Conservation (phyloP, 2,113 vertebrate species). For the Phyllostomus discolor region DNA sequence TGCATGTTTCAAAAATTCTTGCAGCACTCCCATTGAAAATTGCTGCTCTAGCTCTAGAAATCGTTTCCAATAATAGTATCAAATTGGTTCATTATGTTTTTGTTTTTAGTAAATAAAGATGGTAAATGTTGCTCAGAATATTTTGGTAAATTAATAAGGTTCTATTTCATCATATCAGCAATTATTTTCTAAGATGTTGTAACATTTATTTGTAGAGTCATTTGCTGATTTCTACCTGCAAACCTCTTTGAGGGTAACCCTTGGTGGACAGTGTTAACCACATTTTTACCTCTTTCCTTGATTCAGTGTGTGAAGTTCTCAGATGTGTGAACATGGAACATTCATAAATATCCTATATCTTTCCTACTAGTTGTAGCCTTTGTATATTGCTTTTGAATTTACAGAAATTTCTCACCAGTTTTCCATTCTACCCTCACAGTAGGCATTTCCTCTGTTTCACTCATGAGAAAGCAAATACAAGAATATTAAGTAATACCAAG, state of each 20-base stretch:
- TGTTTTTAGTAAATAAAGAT: background rate
- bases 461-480: background rate
- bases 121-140: background rate
- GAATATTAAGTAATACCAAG: background rate
- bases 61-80: background rate
- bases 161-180: background rate
- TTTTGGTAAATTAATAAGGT: background rate
- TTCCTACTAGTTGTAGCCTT: background rate
- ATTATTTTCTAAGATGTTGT: background rate
- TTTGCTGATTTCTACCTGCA: slow-evolving; percentile 6
- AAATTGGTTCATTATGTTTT: background rate
- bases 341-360: background rate
- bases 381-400: background rate
- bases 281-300: background rate
- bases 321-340: background rate
- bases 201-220: background rate
- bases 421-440: background rate
- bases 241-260: background rate
- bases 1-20: background rate
- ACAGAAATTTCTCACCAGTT: background rate
- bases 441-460: background rate
- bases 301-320: background rate
- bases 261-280: background rate
- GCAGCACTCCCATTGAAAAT: background rate
- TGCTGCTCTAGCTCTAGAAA: background rate